Conservation (phyloP, 2,888 invertebrate genomes). For the Apeira syringaria region DNA sequence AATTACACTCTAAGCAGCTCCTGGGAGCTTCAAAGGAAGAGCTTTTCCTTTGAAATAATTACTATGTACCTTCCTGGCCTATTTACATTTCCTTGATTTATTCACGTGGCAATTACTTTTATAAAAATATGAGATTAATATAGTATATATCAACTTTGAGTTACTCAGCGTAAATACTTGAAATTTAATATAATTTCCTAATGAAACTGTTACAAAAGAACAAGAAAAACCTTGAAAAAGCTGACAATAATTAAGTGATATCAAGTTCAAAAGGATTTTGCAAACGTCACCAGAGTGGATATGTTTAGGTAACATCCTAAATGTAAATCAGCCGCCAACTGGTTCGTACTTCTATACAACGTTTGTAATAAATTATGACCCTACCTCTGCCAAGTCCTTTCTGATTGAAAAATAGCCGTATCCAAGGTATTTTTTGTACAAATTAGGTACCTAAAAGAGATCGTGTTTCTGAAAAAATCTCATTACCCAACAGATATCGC, state of each 20-base stretch:
- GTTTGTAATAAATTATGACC: constrained; percentile 13
- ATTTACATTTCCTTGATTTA: constrained; percentile 6
- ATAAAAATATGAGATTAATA: too few species aligned
- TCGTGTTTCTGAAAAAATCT: constrained; percentile 20
- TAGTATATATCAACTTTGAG: too few species aligned
- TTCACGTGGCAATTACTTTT: too few species aligned
- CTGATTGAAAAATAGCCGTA: constrained; percentile 18
- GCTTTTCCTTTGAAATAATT: constrained; percentile 61
- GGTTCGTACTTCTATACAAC: background rate
- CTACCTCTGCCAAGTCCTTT: constrained; percentile 9
- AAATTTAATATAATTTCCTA: too few species aligned
- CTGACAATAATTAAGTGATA: too few species aligned
- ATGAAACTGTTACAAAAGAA: too few species aligned
- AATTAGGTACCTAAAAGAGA: constrained; percentile 16
- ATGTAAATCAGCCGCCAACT: constrained; percentile 1
- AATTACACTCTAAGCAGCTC: constrained; percentile 66
- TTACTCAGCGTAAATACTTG: too few species aligned
- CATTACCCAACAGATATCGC: constrained; percentile 16
- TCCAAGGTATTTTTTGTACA: constrained; percentile 17
- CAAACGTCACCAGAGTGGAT: too few species aligned
- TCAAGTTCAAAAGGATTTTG: too few species aligned
- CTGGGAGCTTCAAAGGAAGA: constrained; percentile 64
- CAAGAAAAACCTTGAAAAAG: too few species aligned
- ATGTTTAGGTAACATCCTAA: background rate
- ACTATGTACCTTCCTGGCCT: background rate